Percentiles rank a stretch among this genome's conserved stretches.
Conservation (phyloP, 2,888 invertebrate genomes). For the Drosophila fulvimacula region DNA sequence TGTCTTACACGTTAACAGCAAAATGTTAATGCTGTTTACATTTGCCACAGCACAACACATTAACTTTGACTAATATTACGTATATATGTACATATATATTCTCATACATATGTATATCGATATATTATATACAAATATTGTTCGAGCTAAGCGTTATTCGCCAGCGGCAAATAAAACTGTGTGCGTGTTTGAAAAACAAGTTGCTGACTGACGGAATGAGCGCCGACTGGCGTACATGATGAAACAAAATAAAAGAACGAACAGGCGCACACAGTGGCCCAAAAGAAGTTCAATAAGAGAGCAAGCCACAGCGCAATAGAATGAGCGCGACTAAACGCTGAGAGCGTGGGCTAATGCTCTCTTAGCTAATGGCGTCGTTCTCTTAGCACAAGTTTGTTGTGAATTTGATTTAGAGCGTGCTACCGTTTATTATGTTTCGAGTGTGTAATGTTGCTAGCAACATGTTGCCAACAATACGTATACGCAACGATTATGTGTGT, state of each 20-base stretch:
- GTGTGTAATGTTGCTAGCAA: slow-evolving; percentile 27
- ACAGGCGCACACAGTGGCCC: slow-evolving; percentile 44
- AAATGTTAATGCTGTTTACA: slow-evolving; percentile 47
- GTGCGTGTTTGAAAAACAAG: slow-evolving; percentile 65
- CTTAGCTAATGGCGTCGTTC: slow-evolving; percentile 27
- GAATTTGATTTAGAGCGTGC: not conserved
- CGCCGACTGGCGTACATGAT: slow-evolving; percentile 43
- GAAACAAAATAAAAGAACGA: slow-evolving; percentile 49
- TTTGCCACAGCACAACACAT: slow-evolving; percentile 21
- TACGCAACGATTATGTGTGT: slow-evolving; percentile 55
- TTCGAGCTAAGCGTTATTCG: slow-evolving; percentile 11
- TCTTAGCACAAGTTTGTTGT: slow-evolving; percentile 37
- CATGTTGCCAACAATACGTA: slow-evolving; percentile 56
- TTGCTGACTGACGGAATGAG: slow-evolving; percentile 60
- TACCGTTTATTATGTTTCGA: not conserved
- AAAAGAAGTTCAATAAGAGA: slow-evolving; percentile 59
- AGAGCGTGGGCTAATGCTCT: slow-evolving; percentile 10
- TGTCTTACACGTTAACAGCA: slow-evolving; percentile 54
- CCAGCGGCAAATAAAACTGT: slow-evolving; percentile 18
- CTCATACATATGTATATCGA: not conserved
- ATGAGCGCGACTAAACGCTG: not conserved
- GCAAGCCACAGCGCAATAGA: slow-evolving; percentile 10
- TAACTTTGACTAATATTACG: slow-evolving; percentile 11
- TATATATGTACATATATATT: not conserved
- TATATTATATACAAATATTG: not conserved